phyloP scores from a whole-genome alignment of 2,888 invertebrate genomes.

The Drosophila buzzatii region DNA sequence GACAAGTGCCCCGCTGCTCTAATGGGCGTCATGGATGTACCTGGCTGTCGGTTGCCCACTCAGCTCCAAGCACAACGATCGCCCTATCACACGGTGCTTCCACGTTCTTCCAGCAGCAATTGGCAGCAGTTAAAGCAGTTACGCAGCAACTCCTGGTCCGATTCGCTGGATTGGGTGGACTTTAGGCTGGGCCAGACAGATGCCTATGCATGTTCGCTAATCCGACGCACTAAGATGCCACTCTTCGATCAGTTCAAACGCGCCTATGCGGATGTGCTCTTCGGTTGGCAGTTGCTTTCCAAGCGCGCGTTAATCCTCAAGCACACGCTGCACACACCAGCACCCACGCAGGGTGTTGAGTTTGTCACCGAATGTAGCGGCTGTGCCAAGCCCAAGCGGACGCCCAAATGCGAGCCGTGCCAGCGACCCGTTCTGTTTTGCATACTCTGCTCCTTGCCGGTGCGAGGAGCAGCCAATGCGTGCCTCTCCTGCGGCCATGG shows the following conservation, averaged over 20 bases:
- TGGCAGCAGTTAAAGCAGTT: conserved; percentile 89
- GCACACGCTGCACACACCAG: conserved; percentile 86
- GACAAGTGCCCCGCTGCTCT: conserved; percentile 87
- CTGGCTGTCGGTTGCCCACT: conserved; percentile 55
- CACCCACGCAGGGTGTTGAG: conserved; percentile 89
- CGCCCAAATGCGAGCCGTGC: conserved; percentile 90
- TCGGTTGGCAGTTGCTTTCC: conserved; percentile 93
- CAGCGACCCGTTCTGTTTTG: conserved; percentile 92
- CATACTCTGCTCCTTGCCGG: conserved; percentile 93
- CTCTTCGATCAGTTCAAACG: conserved; percentile 93
- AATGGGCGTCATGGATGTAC: conserved; percentile 43
- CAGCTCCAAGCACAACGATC: conserved; percentile 86
- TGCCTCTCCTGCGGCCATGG: conserved; percentile 97
- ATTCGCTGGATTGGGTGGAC: conserved; percentile 89
- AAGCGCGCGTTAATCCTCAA: conserved; percentile 92
- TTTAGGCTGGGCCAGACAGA: conserved; percentile 65
- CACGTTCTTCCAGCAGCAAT: conserved; percentile 87
- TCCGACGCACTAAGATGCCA: conserved; percentile 83
- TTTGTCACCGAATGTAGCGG: conserved; percentile 90
- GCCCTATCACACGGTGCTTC: conserved; percentile 93
- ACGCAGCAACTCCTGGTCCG: conserved; percentile 95
- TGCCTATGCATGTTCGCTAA: conserved; percentile 78
- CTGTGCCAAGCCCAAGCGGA: conserved; percentile 89
- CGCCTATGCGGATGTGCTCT: conserved; percentile 94
- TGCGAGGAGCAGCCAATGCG: conserved; percentile 93